phyloP scores from a whole-genome alignment of 2,888 invertebrate genomes.

The Cactoblastis cactorum region DNA sequence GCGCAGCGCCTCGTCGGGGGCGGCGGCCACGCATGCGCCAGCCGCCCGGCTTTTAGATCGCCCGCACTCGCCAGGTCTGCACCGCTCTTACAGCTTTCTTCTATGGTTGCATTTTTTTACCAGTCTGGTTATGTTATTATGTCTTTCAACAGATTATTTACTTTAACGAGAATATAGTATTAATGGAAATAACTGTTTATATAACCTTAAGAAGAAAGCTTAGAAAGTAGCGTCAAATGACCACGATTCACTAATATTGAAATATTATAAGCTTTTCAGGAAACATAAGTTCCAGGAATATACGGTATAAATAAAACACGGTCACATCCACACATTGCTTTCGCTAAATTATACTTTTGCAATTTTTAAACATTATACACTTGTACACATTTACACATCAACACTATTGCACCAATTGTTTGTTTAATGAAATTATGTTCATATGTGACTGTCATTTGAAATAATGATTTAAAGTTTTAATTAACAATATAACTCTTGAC shows the following conservation, averaged over 20 bases:
- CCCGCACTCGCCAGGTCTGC: constrained; percentile 64
- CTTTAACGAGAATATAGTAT: background rate
- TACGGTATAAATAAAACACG: constrained; percentile 3
- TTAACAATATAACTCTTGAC: background rate
- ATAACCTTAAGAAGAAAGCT: constrained; percentile 8
- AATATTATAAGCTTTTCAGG: constrained; percentile 4
- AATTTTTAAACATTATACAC: constrained; percentile 18
- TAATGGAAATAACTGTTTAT: too few relatives aligned
- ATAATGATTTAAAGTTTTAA: background rate
- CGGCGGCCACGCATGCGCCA: constrained; percentile 63
- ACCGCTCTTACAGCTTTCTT: constrained; percentile 36
- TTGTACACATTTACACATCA: constrained; percentile 14
- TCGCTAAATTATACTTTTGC: constrained; percentile 18
- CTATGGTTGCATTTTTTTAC: background rate
- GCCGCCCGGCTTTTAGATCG: constrained; percentile 56
- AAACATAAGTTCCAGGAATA: background rate
- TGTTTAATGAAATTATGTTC: background rate
- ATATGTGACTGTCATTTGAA: background rate
- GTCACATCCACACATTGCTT: constrained; percentile 21
- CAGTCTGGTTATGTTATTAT: background rate
- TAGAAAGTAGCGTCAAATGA: constrained; percentile 5
- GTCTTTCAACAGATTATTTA: background rate
- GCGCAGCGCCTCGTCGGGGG: constrained; percentile 74
- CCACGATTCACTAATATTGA: constrained; percentile 10
- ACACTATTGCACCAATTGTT: constrained; percentile 17